Percentiles rank a stretch among this genome's conserved stretches.
These are phyloP conservation scores for Drosophila merina DNA, from an alignment of 2,888 invertebrate species.

Conservation along the genomic window DNA sequence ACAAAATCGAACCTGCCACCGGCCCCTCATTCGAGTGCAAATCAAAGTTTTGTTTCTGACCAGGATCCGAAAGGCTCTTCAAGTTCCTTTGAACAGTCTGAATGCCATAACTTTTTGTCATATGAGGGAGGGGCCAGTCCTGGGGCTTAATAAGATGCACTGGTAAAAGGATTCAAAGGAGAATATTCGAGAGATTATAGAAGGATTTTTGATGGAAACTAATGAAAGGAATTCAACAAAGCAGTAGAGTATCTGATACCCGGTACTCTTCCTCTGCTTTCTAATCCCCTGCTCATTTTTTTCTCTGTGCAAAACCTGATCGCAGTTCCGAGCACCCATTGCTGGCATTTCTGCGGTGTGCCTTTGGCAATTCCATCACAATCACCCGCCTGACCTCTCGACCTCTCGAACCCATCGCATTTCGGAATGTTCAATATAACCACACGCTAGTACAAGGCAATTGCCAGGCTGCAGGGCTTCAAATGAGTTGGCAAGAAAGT, in stretches of 20 bases:
- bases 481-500: conserved; percentile 45
- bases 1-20: too few species aligned
- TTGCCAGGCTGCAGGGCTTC: conserved; percentile 32
- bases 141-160: conserved; percentile 7
- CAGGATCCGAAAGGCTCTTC: conserved; percentile 42
- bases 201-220: too few species aligned
- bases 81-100: conserved; percentile 33
- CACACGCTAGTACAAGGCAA: conserved; percentile 31
- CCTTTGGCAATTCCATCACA: conserved; percentile 23
- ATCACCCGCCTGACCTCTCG: neutral
- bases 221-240: too few species aligned
- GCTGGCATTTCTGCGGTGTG: conserved; percentile 33
- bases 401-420: conserved; percentile 47
- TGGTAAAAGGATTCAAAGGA: neutral
- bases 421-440: conserved; percentile 68
- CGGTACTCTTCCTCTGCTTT: too few species aligned
- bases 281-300: neutral
- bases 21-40: conserved; percentile 38
- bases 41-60: conserved; percentile 67
- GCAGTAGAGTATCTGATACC: too few species aligned
- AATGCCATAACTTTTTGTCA: conserved; percentile 43
- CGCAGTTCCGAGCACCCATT: conserved; percentile 26
- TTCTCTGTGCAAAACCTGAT: conserved; percentile 7
- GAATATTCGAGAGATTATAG: too few species aligned
- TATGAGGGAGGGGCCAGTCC: conserved; percentile 6